Evolutionary conservation across 1,140 invertebrate genomes (phyloP).

Genomic region (Rhyacophila brunnea): DNA sequence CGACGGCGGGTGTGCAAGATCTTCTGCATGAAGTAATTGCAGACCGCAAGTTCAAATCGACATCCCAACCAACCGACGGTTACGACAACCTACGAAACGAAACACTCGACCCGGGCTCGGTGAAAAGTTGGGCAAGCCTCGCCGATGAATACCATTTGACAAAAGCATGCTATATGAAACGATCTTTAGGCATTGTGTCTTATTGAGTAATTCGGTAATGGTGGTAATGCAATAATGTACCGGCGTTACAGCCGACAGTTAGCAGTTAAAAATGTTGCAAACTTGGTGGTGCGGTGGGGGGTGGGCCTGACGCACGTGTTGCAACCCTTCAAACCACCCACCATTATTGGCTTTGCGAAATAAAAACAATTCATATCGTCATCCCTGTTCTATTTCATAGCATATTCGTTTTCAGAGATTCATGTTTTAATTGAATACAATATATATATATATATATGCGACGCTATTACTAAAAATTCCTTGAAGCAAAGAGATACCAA

Average conservation of each 20-base stretch:
- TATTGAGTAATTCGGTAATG: constrained; percentile 23
- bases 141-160: constrained; percentile 20
- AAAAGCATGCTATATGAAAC: constrained; percentile 15
- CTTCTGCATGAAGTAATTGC: constrained; percentile 3
- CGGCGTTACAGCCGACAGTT: not conserved
- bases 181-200: constrained; percentile 25
- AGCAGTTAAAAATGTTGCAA: not conserved
- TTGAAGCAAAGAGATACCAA: too few species aligned
- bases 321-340: not conserved
- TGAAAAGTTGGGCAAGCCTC: constrained; percentile 8
- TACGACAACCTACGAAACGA: constrained; percentile 17
- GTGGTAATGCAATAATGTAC: constrained; percentile 6
- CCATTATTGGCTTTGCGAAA: too few species aligned
- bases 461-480: too few species aligned
- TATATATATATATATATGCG: too few species aligned
- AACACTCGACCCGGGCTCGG: constrained; percentile 9
- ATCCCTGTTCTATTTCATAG: too few species aligned
- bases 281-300: not conserved
- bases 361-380: too few species aligned
- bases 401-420: too few species aligned
- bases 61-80: constrained; percentile 3
- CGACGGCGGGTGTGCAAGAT: too few species aligned
- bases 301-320: not conserved
- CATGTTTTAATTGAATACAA: too few species aligned
- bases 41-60: constrained; percentile 17